Evolutionary conservation across 2,888 invertebrate species (phyloP), one percentile per base, ranked within the genome.

Genomic region (Byasa hedistus): DNA sequence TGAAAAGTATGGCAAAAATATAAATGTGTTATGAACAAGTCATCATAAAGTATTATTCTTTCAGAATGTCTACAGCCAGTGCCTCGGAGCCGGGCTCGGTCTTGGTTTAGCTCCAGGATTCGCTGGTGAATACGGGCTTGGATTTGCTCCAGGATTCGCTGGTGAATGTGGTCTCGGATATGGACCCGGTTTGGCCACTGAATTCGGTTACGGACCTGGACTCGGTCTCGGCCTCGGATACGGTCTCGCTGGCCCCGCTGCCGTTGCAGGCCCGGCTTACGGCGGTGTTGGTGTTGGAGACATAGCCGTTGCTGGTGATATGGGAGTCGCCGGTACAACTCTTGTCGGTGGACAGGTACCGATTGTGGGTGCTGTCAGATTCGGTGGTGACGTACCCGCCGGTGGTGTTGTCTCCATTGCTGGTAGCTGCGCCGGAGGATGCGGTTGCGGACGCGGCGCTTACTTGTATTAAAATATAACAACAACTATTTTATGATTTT

Each of bases 141-240:
- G 19, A 93, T 92, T 62, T 92, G 81, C 66, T 91, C 92, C 67
- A 92, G 80, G 51, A 51, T 51, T n/a, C 1, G 51, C 51, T 8
- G 51, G 51, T 21, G 51, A 51, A 51, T 23, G 76, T 73, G 2
- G 93, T 93, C 51, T 32, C 15, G 60, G 61, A 21, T 54, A 21
- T 22, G 61, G 27, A 8, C 54, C 61, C 32, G 36, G 55, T 61
- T 23, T 61, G 7, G 48, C 24, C 8, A 19, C 48, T 4, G 61
- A 23, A 21, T 27, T 36, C 19, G 52, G 27, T 22, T 52, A 54
- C 22, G 52, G 54, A 15, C 19, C 61, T 17, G 61, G 39, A 39
- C 39, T 39, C 39, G 39, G 61, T 19, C 22, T 64, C 27, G 63
- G 57, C 15, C 39, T 36, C 32, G 57, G 57, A 4, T 63, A 57